Evolutionary conservation across 2,113 vertebrate genomes (phyloP).

Genomic region (Percopsis transmontana): DNA sequence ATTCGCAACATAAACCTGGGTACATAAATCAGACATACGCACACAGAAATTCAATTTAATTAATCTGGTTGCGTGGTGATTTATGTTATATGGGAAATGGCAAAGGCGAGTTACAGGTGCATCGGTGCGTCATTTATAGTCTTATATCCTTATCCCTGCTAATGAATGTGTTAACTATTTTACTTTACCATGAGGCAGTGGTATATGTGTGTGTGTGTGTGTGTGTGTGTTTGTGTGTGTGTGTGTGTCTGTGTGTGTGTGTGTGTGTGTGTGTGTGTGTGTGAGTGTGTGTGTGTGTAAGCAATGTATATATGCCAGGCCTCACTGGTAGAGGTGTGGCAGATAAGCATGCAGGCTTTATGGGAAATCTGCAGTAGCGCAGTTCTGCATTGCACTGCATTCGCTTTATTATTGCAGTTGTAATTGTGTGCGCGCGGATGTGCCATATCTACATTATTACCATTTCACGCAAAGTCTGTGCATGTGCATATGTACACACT

Average conservation of each 20-base stretch:
- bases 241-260: background rate
- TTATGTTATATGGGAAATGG: constrained; percentile 55
- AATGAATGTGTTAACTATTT: constrained; percentile 57
- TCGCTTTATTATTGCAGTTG: no score
- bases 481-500: constrained; percentile 7
- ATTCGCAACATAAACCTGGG: constrained; percentile 26
- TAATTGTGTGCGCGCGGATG: background rate
- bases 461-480: background rate
- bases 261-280: constrained; percentile 12
- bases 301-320: constrained; percentile 3
- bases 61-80: constrained; percentile 64
- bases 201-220: background rate
- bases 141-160: constrained; percentile 40
- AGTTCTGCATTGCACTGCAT: constrained; percentile 32
- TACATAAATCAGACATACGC: background rate
- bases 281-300: constrained; percentile 13
- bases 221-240: constrained; percentile 15
- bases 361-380: constrained; percentile 36
- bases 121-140: constrained; percentile 55
- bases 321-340: constrained; percentile 37
- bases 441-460: constrained; percentile 1
- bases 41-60: constrained; percentile 62
- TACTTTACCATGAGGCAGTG: background rate
- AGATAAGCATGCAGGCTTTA: constrained; percentile 27
- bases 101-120: constrained; percentile 65